Conservation (phyloP, 2,113 vertebrate species). For the Pica pica region DNA sequence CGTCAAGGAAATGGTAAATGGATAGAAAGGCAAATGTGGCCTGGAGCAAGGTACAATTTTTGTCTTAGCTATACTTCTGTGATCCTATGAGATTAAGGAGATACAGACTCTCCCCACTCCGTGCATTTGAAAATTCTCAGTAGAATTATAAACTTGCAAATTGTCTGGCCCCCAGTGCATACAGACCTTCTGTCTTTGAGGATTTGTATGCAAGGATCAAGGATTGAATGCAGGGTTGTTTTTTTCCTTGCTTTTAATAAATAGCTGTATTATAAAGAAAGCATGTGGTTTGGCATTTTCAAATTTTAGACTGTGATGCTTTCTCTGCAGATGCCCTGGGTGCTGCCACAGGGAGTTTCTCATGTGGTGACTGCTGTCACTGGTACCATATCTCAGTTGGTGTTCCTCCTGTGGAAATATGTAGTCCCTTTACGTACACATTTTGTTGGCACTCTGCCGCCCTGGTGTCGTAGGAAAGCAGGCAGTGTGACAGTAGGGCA, state of each 20-base stretch:
- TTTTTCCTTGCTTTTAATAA: neutral
- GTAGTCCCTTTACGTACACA: accelerated
- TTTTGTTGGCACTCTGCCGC: accelerated
- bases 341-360: neutral
- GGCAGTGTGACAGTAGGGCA: neutral
- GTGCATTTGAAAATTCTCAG: neutral
- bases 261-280: neutral
- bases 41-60: neutral
- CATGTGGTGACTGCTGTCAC: neutral
- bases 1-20: neutral
- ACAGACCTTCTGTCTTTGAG: neutral
- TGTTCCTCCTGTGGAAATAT: neutral
- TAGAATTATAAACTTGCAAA: neutral
- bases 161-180: neutral
- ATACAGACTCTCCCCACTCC: neutral
- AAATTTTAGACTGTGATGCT: neutral
- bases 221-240: neutral
- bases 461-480: accelerated
- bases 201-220: neutral
- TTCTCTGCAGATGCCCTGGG: neutral
- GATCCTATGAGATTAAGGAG: neutral
- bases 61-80: neutral
- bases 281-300: neutral
- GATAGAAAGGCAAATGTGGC: neutral
- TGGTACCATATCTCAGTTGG: neutral